Base-by-base conservation (phyloP, 2,113 vertebrate genomes). In the Ictidomys tridecemlineatus region DNA sequence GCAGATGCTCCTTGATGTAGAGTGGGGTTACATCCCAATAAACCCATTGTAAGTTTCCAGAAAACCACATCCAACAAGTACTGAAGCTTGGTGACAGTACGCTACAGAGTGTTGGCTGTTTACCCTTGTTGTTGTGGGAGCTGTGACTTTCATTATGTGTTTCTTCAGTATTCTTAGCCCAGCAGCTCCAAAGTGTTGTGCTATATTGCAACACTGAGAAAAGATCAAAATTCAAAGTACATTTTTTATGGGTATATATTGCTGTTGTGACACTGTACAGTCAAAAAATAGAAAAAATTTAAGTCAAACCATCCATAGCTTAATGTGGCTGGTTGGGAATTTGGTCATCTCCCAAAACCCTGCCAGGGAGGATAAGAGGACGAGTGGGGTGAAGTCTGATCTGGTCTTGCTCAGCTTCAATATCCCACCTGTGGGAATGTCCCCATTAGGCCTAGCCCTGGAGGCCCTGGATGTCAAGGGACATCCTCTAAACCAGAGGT, bases 261-360 rank as follows among this genome's bases (percentile, higher is more conserved):
- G 4, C 17, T 48, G 48, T 34, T 9, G 3, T 63, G 61, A 12
- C 11, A 80, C 17, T 1, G 5, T n/a, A 58, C n/a, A 92, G 30
- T 26, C 1, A 88, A 51, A 6, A 13, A 63, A 84, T 14, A 9
- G 5, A 17, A 72, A 63, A 94, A 32, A 72, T 22, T 1, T 61
- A 87, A 79, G 48, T 45, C 20, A 26, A 69, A 69, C 5, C 69
- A 5, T 45, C 70, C 14, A 51, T 51, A 51, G 65, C 30, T 39
- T 17, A 1, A 2, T 0, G 11, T 2, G 13, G 39, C 10, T 56
- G 8, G 1, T 17, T 20, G 26, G 69, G 32, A 34, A 48, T 65
- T 53, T 65, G 28, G 20, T 28, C 13, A 86, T 17, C 28, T 39
- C 30, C 8, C 12, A 5, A 6, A 86, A 4, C 8, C 32, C 8